These are phyloP conservation scores for Thereva nobilitata DNA, from an alignment of 2,888 invertebrate genomes.

Conservation along the genomic window DNA sequence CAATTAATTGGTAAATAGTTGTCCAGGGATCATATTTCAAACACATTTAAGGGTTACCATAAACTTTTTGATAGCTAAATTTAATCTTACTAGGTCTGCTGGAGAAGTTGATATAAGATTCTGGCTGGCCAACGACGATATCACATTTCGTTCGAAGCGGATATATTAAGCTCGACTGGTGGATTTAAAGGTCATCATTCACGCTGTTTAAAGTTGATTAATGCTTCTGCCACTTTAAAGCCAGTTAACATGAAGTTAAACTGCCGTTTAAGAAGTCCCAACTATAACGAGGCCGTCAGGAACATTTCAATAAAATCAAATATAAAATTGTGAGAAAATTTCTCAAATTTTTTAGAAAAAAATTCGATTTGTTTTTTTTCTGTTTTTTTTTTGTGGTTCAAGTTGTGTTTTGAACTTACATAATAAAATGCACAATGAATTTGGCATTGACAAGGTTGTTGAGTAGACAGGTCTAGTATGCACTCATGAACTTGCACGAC, in stretches of 20 bases:
- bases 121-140: background rate
- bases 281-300: too few species aligned
- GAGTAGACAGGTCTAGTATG: too few species aligned
- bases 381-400: too few species aligned
- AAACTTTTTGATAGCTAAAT: conserved; percentile 33
- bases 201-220: conserved; percentile 19
- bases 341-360: too few species aligned
- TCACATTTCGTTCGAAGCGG: conserved; percentile 7
- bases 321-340: too few species aligned
- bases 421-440: too few species aligned
- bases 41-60: conserved; percentile 27
- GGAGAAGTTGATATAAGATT: background rate
- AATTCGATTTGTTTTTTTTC: too few species aligned
- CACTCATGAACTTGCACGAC: too few species aligned
- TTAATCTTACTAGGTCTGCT: conserved; percentile 12
- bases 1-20: conserved; percentile 33
- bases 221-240: conserved; percentile 19
- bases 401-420: too few species aligned
- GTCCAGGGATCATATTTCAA: conserved; percentile 40
- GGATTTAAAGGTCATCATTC: background rate
- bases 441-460: too few species aligned
- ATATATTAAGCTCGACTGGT: conserved; percentile 1
- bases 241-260: background rate
- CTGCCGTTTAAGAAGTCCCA: too few species aligned
- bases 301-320: too few species aligned